phyloP scores from a whole-genome alignment of 37 sponge, comb jelly and placozoan species.

The Chondrosia reniformis region DNA sequence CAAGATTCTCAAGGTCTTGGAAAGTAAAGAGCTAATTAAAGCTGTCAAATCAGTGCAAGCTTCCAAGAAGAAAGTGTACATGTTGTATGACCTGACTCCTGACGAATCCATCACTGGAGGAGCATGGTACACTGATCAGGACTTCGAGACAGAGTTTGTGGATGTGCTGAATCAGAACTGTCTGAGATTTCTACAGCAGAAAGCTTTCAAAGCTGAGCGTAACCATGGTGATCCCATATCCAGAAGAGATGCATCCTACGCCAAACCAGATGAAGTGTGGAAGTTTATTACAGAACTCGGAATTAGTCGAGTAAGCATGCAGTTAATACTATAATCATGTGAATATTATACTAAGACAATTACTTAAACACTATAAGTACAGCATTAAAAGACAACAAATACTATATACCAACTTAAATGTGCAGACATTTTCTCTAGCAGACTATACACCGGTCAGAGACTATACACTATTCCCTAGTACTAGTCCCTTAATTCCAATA shows the following conservation, averaged over 20 bases:
- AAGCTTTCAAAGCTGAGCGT: conserved; percentile 54
- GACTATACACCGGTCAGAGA: too few relatives aligned
- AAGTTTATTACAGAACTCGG: conserved; percentile 85
- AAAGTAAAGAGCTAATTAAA: conserved; percentile 89
- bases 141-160: conserved; percentile 98
- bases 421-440: too few relatives aligned
- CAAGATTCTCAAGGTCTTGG: conserved; percentile 73
- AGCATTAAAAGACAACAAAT: too few relatives aligned
- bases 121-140: conserved; percentile 96
- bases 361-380: too few relatives aligned
- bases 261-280: conserved; percentile 68
- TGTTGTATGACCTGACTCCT: conserved; percentile 80
- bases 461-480: too few relatives aligned
- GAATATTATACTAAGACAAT: too few relatives aligned
- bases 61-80: conserved; percentile 77
- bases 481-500: too few relatives aligned
- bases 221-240: conserved; percentile 43
- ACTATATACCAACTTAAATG: too few relatives aligned
- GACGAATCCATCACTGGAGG: conserved; percentile 92
- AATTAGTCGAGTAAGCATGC: conserved; percentile 89
- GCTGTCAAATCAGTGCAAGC: conserved; percentile 82
- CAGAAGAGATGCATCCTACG: conserved; percentile 38
- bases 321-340: too few relatives aligned
- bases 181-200: conserved; percentile 72
- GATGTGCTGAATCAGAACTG: conserved; percentile 85